These are phyloP conservation scores for Ametastegia equiseti DNA, from an alignment of 2,888 invertebrate species.

Conservation along the genomic window DNA sequence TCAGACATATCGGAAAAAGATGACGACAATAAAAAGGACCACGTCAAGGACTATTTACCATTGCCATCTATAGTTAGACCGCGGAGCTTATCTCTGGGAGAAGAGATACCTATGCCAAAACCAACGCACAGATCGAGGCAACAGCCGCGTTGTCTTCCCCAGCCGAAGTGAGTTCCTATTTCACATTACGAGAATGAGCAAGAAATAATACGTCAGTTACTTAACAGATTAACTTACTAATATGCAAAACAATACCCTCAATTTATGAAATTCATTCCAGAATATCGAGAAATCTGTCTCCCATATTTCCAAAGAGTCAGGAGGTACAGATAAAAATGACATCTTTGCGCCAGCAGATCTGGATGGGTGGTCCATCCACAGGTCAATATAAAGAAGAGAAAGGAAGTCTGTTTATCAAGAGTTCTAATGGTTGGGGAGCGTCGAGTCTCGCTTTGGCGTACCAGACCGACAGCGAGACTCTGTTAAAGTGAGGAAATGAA, in stretches of 20 bases:
- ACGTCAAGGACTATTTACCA: slow-evolving; percentile 52
- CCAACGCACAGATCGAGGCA: slow-evolving; percentile 56
- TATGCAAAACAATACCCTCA: background rate
- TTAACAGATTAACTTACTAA: background rate
- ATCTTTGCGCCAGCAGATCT: slow-evolving; percentile 85
- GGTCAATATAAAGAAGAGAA: slow-evolving; percentile 58
- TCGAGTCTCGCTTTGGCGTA: slow-evolving; percentile 79
- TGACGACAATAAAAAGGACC: slow-evolving; percentile 51
- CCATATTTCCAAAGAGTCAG: slow-evolving; percentile 60
- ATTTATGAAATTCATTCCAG: slow-evolving; percentile 54
- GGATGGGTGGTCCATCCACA: slow-evolving; percentile 82
- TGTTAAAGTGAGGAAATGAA: slow-evolving; percentile 77
- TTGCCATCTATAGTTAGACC: slow-evolving; percentile 65
- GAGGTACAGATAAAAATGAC: slow-evolving; percentile 84
- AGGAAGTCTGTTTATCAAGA: slow-evolving; percentile 58
- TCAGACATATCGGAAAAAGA: slow-evolving; percentile 52
- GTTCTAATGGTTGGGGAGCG: slow-evolving; percentile 84
- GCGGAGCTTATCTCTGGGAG: slow-evolving; percentile 66
- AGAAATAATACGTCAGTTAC: background rate
- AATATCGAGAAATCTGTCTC: slow-evolving; percentile 64
- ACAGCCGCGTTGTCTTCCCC: slow-evolving; percentile 60
- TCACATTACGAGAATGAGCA: background rate
- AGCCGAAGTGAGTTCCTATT: slow-evolving; percentile 58
- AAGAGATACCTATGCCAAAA: slow-evolving; percentile 57
- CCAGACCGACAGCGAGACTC: slow-evolving; percentile 79